Base-by-base conservation (phyloP, 2,797 vertebrate species). In the Paedocypris micromegethes region DNA sequence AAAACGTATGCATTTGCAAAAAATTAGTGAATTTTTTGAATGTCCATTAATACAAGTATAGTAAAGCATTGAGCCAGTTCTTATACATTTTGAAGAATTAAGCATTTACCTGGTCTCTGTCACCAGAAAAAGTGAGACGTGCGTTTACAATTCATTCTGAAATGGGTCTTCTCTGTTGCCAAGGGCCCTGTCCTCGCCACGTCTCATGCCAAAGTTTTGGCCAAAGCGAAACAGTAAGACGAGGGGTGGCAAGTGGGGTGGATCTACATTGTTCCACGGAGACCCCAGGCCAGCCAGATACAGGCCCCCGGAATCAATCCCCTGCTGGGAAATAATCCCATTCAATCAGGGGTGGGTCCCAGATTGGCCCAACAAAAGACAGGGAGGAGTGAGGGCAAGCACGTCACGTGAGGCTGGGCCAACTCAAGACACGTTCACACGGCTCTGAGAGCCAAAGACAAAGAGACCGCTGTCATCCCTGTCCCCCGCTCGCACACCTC, bases 311-410 rank as follows among this genome's bases (percentile, higher is more conserved):
- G 76, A 79, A 82, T 79, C 71, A 78, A 76, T 78, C 77, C 76
- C 80, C 76, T 63, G 54, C 70, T 64, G 68, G 67, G 76, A 75
- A 72, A 75, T 80, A 85, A 83, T 80, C 79, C 78, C 79, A 81
- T 82, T 83, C 81, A 83, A 79, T 81, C 79, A 80, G 73, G 73
- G 78, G 74, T 72, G 75, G 66, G 69, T 74, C 77, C 79, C 78
- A 77, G 79, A 77, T 73, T 74, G 78, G 54, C 70, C 52, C 64
- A 80, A 84, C 81, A 85, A 83, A 84, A 72, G 71, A 67, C 46
- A 69, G 53, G 69, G 65, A 70, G 63, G 76, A 55, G 72, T 70
- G 71, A 60, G 64, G 71, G 64, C 63, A 63, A 55, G 50, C 55
- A 23, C 72, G 63, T 81, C 80, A 82, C 73, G 73, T 80, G 78